Evolutionary conservation across 37 sponge, comb jelly and placozoan genomes (phyloP).

Genomic region (Dysidea cf. avara): DNA sequence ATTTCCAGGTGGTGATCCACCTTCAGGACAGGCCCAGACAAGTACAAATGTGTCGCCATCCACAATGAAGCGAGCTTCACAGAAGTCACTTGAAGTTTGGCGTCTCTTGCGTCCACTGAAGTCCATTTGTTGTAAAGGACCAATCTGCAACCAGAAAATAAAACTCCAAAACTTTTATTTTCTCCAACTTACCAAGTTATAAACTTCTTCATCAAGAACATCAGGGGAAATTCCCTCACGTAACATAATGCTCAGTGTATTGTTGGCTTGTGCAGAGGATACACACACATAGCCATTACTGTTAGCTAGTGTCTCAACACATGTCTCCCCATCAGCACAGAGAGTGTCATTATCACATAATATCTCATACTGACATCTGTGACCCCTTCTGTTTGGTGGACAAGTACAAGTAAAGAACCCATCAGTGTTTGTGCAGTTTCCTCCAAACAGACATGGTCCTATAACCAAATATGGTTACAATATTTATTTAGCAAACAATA

Average conservation of each 20-base stretch:
- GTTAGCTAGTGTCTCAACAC: constrained; percentile 47
- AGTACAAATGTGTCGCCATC: not conserved
- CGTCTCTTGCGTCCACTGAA: not conserved
- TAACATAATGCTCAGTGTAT: too few species aligned
- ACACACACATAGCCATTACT: constrained; percentile 44
- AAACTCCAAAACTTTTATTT: too few species aligned
- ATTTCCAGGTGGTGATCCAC: constrained; percentile 21
- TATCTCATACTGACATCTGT: constrained; percentile 40
- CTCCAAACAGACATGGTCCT: constrained; percentile 59
- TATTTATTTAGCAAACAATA: not conserved
- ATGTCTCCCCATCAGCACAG: constrained; percentile 34
- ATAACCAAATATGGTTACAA: not conserved
- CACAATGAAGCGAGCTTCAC: constrained; percentile 5
- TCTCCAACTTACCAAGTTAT: too few species aligned
- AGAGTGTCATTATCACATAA: constrained; percentile 25
- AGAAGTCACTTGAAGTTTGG: constrained; percentile 1
- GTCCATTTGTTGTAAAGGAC: not conserved
- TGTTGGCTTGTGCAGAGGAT: too few species aligned
- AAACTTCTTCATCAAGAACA: constrained; percentile 1
- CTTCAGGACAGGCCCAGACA: constrained; percentile 71
- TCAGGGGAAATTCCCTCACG: too few species aligned
- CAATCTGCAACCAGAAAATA: not conserved
- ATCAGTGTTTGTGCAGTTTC: constrained; percentile 48
- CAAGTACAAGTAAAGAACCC: constrained; percentile 64
- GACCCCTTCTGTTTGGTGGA: constrained; percentile 33